A percentile compares a stretch with the other conserved stretches of the same genome.
These are phyloP conservation scores for Alauda arvensis DNA, from an alignment of 2,797 vertebrate species.

Conservation along the genomic window DNA sequence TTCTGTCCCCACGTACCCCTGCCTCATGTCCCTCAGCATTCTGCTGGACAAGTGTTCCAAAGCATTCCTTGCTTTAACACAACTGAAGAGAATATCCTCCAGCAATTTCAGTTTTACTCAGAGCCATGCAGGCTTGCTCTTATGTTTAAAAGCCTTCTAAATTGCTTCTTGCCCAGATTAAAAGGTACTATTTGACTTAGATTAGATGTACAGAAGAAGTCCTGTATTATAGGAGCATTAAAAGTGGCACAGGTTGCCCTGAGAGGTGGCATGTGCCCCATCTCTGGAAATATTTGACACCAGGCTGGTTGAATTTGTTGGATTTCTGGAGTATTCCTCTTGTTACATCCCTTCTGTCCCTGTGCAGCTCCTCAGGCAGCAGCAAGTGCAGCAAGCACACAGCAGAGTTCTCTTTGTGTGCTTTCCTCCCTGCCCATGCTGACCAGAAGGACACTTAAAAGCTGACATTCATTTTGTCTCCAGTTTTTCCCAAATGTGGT, in stretches of 20 bases:
- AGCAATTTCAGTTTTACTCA: background rate
- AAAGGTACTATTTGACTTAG: background rate
- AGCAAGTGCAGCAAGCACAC: background rate
- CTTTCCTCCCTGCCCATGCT: background rate
- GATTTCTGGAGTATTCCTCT: background rate
- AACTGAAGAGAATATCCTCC: background rate
- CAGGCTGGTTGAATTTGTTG: background rate
- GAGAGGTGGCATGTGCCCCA: background rate
- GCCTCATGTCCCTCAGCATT: fast-evolving
- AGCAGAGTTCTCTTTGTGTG: background rate
- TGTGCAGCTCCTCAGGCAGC: background rate
- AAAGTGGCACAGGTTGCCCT: background rate
- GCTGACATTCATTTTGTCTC: background rate
- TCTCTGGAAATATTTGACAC: fast-evolving
- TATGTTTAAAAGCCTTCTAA: background rate
- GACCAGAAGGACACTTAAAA: background rate
- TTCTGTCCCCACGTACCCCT: background rate
- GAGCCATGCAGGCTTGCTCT: background rate
- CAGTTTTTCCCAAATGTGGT: background rate
- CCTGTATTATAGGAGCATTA: background rate
- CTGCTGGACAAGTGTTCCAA: background rate
- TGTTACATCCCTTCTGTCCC: background rate
- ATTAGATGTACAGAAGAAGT: background rate
- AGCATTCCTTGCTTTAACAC: background rate
- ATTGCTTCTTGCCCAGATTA: background rate